These are phyloP conservation scores for Anguilla rostrata DNA, from an alignment of 2,113 vertebrate genomes.

Conservation along the genomic window DNA sequence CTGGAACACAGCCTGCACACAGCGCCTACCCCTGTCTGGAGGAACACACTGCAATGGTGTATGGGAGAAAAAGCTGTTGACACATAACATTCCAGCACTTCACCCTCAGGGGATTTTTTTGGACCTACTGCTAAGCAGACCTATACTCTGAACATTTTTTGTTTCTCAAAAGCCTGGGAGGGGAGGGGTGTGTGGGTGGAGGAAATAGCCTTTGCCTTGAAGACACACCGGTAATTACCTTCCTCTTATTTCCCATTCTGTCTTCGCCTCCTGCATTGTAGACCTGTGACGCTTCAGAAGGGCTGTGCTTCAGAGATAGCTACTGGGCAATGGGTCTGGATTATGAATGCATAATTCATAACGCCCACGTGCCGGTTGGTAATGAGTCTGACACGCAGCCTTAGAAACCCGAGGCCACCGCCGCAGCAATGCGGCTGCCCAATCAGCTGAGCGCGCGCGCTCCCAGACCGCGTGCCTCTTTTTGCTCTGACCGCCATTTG, in stretches of 20 bases:
- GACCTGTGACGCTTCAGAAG: slow-evolving; percentile 49
- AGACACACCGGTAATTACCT: slow-evolving; percentile 25
- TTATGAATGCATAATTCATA: slow-evolving; percentile 67
- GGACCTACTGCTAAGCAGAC: not conserved
- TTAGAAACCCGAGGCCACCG: slow-evolving; percentile 56
- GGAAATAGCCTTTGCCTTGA: not conserved
- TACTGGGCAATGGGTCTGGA: slow-evolving; percentile 58
- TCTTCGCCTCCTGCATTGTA: slow-evolving; percentile 38
- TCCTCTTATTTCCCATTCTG: slow-evolving; percentile 33
- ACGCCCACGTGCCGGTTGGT: slow-evolving; percentile 58
- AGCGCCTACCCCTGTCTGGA: not conserved
- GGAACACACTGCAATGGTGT: slow-evolving; percentile 5
- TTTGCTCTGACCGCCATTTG: not conserved
- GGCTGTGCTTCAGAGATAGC: slow-evolving; percentile 68
- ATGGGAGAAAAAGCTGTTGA: not conserved
- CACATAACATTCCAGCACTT: not conserved
- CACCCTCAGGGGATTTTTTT: not conserved
- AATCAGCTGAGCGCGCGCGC: no score
- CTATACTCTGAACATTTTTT: not conserved
- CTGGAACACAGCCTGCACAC: not conserved
- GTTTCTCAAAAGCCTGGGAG: not conserved
- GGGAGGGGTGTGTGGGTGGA: not conserved
- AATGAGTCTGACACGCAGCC: slow-evolving; percentile 61
- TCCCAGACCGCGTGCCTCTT: not conserved
- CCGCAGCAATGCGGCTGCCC: not conserved